Base-by-base conservation (phyloP, 2,113 vertebrate species). In the Trichomycterus rosablanca region DNA sequence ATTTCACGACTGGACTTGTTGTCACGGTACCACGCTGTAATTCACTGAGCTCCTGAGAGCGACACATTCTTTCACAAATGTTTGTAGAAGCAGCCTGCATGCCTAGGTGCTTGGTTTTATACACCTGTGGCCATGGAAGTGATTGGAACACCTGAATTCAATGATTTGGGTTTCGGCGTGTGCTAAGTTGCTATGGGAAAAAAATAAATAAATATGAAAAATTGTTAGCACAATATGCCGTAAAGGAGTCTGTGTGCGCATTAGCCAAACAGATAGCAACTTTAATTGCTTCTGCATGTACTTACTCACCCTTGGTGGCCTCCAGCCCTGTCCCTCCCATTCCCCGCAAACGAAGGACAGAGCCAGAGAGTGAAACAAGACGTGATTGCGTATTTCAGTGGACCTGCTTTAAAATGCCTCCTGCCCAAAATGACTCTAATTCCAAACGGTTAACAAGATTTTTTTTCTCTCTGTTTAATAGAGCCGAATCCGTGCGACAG, bases 351-450 rank as follows among this genome's bases (percentile, higher is more conserved):
- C 81, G 77, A 84, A 82, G 78, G 74, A 79, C 77, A 67, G 75
- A 78, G 75, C 15, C 59, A 48, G 34, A 71, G 78, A 75, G 77
- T 71, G 80, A 81, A 78, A 74, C 73, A 63, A 65, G 70, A 76
- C 75, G 84, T 87, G 88, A 89, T 89, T 89, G 87, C 87, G 85
- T 88, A 88, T 89, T 88, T 89, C 84, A 82, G 81, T 81, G 72
- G 83, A 85, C 86, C 83, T 84, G 80, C 82, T 35, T 79, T 81
- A 83, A 81, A 88, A 84, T 84, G 83, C 84, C 81, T 86, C 84
- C 84, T 80, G 74, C 85, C 84, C 26, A 45, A 87, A 89, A 87
- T 86, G 83, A 87, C 82, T 86, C 85, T 89, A 87, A 89, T 88
- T 88, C 82, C 81, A 84, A 86, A 86, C 85, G 84, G 84, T 87